Base-by-base conservation (phyloP, 2,113 vertebrate species). In the Psittacara wagleri region DNA sequence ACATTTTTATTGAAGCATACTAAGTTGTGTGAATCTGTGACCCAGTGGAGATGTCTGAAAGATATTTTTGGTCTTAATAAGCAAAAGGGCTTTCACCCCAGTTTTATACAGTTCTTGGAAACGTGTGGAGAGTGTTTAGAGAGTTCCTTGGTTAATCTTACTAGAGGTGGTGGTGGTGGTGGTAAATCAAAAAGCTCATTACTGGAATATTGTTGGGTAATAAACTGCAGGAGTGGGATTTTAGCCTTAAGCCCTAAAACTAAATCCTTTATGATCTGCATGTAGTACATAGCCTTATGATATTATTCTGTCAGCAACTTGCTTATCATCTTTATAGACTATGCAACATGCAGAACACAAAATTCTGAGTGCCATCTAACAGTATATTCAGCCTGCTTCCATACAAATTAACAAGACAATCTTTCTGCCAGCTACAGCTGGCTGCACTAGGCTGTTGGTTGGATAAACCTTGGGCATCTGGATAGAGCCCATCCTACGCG, bases 241-340 rank as follows among this genome's bases (percentile, higher is more conserved):
- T 98, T 97, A 97, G 95, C 88, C 96, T 96, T 97, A 97, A 95
- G 88, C 93, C 93, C 82, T 95, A 97, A 97, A 96, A 96, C 91
- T 95, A 97, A 97, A 97, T 97, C 97, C 96, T 97, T 96, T 96
- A 97, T 96, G 96, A 97, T 96, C 96, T 97, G 83, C 94, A 97
- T 97, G 96, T 97, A 97, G 90, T 96, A 95, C 94, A 97, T 97
- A 37, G 93, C 92, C 93, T 97, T 96, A 95, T 95, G 95, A 92
- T 97, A 94, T 97, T 96, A 96, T 96, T 97, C 95, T 97, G 96
- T 97, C 96, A 97, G 91, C 96, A 97, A 95, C 95, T 95, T 97
- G 94, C 95, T 97, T 97, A 96, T 97, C 94, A 88, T 96, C 96
- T 97, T 96, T 97, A 94, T 94, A 97, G 96, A 96, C 77, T 94